Evolutionary conservation across 2,888 invertebrate genomes (phyloP).

Genomic region (Campoplex capitator): DNA sequence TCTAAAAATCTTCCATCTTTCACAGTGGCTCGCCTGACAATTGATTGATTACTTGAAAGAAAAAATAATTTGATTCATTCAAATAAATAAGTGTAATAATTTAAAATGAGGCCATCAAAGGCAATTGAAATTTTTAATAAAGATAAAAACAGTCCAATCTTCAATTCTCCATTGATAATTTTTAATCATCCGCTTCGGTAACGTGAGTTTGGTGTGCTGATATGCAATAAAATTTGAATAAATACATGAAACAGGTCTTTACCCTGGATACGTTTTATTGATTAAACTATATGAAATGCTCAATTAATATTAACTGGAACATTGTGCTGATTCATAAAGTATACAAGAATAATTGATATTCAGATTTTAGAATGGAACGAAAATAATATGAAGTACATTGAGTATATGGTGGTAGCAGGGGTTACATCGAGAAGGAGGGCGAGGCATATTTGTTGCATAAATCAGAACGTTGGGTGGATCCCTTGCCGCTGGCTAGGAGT

Average conservation of each 20-base stretch:
- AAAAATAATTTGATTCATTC: too few relatives aligned
- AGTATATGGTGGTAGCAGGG: conserved; percentile 47
- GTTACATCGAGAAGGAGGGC: conserved; percentile 71
- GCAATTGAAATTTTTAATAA: too few relatives aligned
- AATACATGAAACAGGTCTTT: background rate
- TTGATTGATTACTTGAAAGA: too few relatives aligned
- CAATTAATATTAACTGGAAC: background rate
- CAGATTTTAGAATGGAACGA: background rate
- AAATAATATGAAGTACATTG: conserved; percentile 45
- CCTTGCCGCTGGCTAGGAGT: conserved; percentile 81
- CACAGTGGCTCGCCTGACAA: too few relatives aligned
- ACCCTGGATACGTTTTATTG: background rate
- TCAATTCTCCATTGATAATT: too few relatives aligned
- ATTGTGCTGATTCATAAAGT: background rate
- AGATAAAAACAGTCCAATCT: too few relatives aligned
- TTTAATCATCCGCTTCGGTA: too few relatives aligned
- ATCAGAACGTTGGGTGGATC: conserved; percentile 80
- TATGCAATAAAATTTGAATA: too few relatives aligned
- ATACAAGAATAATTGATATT: conserved; percentile 9
- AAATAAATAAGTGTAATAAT: too few relatives aligned
- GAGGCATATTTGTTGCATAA: conserved; percentile 84
- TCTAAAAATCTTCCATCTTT: too few relatives aligned
- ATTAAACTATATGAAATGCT: background rate
- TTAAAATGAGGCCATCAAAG: too few relatives aligned
- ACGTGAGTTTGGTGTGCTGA: too few relatives aligned